Evolutionary conservation across 2,888 invertebrate species (phyloP).

Genomic region (Nyleta sp.): DNA sequence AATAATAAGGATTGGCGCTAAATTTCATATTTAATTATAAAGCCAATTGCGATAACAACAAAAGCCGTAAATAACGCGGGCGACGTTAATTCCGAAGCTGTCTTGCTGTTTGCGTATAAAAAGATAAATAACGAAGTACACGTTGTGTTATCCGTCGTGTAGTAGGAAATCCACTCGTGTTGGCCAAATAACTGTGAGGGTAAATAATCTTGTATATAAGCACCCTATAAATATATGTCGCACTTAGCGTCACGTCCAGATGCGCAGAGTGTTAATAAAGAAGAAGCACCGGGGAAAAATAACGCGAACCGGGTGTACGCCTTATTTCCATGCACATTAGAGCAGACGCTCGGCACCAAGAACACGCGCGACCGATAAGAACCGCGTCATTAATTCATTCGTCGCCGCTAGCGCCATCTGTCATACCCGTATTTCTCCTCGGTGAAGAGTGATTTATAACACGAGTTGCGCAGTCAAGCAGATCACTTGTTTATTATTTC

Average conservation of each 20-base stretch:
- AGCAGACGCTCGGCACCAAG: neutral
- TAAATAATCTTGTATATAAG: constrained; percentile 63
- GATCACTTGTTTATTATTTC: constrained; percentile 11
- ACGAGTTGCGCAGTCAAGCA: constrained; percentile 26
- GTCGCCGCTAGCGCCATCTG: constrained; percentile 12
- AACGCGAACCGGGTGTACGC: constrained; percentile 4
- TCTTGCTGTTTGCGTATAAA: constrained; percentile 56
- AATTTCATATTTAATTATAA: constrained; percentile 9
- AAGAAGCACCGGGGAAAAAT: constrained; percentile 56
- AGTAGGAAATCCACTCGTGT: constrained; percentile 55
- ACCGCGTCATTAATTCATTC: constrained; percentile 25
- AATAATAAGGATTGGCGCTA: neutral
- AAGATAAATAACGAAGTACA: constrained; percentile 39
- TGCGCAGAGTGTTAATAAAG: constrained; percentile 57
- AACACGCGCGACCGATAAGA: constrained; percentile 18
- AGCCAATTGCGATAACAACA: constrained; percentile 12
- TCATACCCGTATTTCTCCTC: constrained; percentile 42
- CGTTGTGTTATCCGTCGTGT: constrained; percentile 50
- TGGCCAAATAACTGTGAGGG: constrained; percentile 57
- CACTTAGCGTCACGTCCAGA: constrained; percentile 58
- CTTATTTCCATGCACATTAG: constrained; percentile 29
- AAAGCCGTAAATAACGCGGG: constrained; percentile 3
- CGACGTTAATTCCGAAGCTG: neutral
- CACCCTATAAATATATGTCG: constrained; percentile 58
- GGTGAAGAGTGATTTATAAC: constrained; percentile 47